A percentile compares a stretch with the other conserved stretches of the same genome.
These are phyloP conservation scores for Gerosis bhagava DNA, from an alignment of 2,888 invertebrate species.

Conservation along the genomic window DNA sequence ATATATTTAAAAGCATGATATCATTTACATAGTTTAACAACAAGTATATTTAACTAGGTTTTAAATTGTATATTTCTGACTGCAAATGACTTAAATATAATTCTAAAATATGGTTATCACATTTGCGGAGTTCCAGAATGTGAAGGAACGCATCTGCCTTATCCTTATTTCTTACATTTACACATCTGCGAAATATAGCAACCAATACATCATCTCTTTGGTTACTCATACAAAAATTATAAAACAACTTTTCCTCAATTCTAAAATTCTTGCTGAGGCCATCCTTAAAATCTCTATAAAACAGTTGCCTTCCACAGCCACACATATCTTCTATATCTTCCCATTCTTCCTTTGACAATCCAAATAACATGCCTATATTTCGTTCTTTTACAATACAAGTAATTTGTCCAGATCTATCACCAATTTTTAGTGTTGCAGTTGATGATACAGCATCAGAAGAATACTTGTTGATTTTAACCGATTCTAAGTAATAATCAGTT, in stretches of 20 bases:
- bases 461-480: constrained; percentile 61
- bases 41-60: no score
- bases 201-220: constrained; percentile 57
- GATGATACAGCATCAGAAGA: constrained; percentile 46
- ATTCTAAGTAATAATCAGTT: constrained; percentile 66
- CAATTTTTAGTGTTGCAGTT: constrained; percentile 59
- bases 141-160: constrained; percentile 61
- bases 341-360: constrained; percentile 60
- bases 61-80: no score
- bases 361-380: constrained; percentile 59
- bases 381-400: constrained; percentile 61
- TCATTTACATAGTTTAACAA: no score
- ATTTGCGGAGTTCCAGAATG: constrained; percentile 54
- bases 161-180: constrained; percentile 61
- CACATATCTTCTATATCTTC: constrained; percentile 59
- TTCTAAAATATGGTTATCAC: constrained; percentile 52
- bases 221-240: constrained; percentile 64
- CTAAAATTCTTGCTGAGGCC: constrained; percentile 57
- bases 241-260: constrained; percentile 68
- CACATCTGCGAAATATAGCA: constrained; percentile 54
- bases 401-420: constrained; percentile 62
- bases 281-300: constrained; percentile 70
- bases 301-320: constrained; percentile 55
- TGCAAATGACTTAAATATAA: constrained; percentile 51
- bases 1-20: no score